Conservation (phyloP, 1,140 invertebrate species). For the Cherax destructor region DNA sequence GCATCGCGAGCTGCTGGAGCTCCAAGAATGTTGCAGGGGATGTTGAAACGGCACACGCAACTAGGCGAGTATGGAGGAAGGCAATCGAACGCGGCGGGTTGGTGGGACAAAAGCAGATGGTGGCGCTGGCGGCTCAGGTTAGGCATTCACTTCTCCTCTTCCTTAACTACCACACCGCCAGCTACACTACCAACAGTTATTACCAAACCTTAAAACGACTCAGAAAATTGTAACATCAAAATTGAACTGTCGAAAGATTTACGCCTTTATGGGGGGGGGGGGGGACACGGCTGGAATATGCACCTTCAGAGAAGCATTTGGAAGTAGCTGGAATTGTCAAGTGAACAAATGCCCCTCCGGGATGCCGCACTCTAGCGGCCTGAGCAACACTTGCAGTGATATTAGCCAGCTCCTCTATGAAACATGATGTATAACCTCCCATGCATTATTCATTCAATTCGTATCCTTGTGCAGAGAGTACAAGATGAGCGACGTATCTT, state of each 20-base stretch:
- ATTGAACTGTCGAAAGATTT: constrained; percentile 21
- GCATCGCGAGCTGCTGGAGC: background rate
- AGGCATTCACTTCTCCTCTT: background rate
- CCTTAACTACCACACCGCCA: background rate
- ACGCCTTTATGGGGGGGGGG: background rate
- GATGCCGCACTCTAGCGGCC: background rate
- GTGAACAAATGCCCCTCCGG: constrained; percentile 47
- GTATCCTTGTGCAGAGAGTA: constrained; percentile 15
- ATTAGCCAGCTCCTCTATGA: background rate
- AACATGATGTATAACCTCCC: background rate
- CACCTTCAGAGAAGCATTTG: constrained; percentile 45
- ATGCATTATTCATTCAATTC: constrained; percentile 15
- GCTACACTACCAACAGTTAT: background rate
- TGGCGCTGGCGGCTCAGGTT: constrained; percentile 7
- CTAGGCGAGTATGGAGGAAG: background rate
- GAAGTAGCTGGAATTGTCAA: constrained; percentile 65
- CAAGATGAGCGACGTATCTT: background rate
- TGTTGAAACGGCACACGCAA: background rate
- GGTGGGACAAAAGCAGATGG: constrained; percentile 32
- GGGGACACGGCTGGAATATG: background rate
- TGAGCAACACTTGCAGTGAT: background rate
- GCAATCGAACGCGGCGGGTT: background rate
- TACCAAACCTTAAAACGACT: background rate
- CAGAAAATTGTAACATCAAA: constrained; percentile 43
- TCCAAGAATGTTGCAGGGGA: background rate